These are phyloP conservation scores for Stramonita haemastoma DNA, from an alignment of 2,888 invertebrate species.

Conservation along the genomic window DNA sequence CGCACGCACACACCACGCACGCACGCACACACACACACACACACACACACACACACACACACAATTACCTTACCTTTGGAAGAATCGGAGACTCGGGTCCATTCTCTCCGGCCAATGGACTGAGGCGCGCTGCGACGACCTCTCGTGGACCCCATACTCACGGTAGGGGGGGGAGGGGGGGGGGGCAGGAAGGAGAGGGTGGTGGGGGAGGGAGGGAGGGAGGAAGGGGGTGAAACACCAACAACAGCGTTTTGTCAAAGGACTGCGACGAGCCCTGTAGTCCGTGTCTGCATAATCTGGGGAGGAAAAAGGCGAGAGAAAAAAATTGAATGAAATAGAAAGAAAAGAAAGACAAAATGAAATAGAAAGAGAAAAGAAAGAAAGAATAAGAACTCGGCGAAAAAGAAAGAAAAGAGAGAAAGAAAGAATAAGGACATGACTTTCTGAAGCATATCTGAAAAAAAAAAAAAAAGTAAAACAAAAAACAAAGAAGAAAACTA, in stretches of 20 bases:
- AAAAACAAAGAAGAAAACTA: too few species aligned
- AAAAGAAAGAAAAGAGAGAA: too few species aligned
- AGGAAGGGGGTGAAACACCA: neutral
- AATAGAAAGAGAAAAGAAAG: neutral
- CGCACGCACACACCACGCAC: neutral
- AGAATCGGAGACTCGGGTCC: slow-evolving; percentile 12
- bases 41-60: slow-evolving; percentile 2
- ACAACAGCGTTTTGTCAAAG: neutral
- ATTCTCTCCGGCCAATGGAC: neutral
- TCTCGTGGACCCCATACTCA: slow-evolving; percentile 24
- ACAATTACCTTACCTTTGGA: neutral
- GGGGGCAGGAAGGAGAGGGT: neutral
- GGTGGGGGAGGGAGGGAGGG: neutral
- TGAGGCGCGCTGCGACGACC: neutral
- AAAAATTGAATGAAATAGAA: neutral
- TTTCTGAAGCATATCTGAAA: too few species aligned
- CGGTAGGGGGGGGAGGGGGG: neutral
- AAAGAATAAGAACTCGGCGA: too few species aligned
- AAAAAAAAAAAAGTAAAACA: too few species aligned
- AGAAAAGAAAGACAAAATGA: neutral
- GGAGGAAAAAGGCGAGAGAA: neutral
- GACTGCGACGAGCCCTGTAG: neutral
- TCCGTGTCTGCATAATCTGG: neutral
- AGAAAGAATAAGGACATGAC: too few species aligned
- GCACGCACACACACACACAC: slow-evolving; percentile 3